These are phyloP conservation scores for Ditylenchus weischeri DNA, from an alignment of 2,888 invertebrate species.

Conservation along the genomic window DNA sequence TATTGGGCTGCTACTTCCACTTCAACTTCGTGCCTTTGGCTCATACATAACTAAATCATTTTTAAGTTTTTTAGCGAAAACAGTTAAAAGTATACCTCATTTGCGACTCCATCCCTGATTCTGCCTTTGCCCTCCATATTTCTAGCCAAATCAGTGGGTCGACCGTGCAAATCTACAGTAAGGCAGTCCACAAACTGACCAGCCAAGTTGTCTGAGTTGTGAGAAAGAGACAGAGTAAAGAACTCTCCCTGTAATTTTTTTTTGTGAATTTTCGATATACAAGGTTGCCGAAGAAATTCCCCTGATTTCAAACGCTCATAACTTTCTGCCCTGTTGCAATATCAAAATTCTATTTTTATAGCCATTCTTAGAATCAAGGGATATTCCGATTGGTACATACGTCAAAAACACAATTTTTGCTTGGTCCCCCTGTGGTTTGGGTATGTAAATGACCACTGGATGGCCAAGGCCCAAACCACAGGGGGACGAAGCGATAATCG, in stretches of 20 bases:
- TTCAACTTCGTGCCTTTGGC: slow-evolving; percentile 47
- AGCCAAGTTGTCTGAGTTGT: slow-evolving; percentile 44
- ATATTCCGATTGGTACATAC: no score
- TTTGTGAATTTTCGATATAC: not conserved
- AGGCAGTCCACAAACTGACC: slow-evolving; percentile 43
- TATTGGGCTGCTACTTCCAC: slow-evolving; percentile 50
- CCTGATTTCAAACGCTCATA: no score
- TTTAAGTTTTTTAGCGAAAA: not conserved
- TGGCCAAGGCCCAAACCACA: no score
- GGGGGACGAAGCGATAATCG: no score
- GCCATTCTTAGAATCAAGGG: no score
- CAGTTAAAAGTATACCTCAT: slow-evolving; percentile 37
- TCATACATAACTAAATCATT: slow-evolving; percentile 44
- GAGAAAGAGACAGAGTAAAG: slow-evolving; percentile 49
- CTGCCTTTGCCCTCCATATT: slow-evolving; percentile 55
- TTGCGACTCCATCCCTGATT: slow-evolving; percentile 49
- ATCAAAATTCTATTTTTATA: no score
- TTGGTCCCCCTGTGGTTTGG: no score
- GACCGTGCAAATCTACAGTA: slow-evolving; percentile 52
- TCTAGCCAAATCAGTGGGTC: slow-evolving; percentile 47
- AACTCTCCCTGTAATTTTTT: slow-evolving; percentile 43
- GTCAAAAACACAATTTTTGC: no score
- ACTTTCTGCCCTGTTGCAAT: no score
- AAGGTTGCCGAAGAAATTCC: no score
- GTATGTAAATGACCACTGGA: no score